Evolutionary conservation across 2,888 invertebrate genomes (phyloP).

Genomic region (Epiblema foenella): DNA sequence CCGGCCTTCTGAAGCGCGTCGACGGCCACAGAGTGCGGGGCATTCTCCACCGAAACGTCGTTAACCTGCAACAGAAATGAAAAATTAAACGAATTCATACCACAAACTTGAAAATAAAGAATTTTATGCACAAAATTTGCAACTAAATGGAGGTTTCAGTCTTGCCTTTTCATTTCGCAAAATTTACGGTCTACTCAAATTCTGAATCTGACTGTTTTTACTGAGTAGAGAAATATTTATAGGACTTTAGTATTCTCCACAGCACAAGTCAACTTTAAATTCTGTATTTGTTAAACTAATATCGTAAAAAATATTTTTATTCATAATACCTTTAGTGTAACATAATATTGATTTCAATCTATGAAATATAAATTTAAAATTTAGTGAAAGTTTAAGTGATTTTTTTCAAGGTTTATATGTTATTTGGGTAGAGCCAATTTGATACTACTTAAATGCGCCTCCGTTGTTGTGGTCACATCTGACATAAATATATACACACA

Average conservation of each 20-base stretch:
- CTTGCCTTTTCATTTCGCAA: constrained; percentile 30
- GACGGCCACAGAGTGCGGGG: constrained; percentile 97
- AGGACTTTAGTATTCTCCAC: constrained; percentile 1
- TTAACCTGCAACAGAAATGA: constrained; percentile 88
- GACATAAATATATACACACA: too few species aligned
- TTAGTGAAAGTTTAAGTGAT: too few species aligned
- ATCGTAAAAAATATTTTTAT: not conserved
- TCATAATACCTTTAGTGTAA: too few species aligned
- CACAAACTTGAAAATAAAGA: constrained; percentile 28
- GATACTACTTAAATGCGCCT: too few species aligned
- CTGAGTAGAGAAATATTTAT: constrained; percentile 1
- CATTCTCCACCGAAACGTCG: constrained; percentile 95
- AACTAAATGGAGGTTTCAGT: constrained; percentile 29
- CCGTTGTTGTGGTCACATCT: too few species aligned
- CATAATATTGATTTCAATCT: too few species aligned
- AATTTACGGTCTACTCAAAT: constrained; percentile 23
- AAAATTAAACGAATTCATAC: constrained; percentile 36
- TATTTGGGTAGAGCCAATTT: too few species aligned
- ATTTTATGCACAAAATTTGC: constrained; percentile 35
- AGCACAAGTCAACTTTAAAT: not conserved
- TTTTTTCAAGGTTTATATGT: too few species aligned
- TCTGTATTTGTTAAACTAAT: not conserved
- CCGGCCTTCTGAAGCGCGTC: constrained; percentile 98
- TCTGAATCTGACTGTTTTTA: constrained; percentile 15
- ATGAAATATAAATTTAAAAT: too few species aligned